A percentile compares a stretch with the other conserved stretches of the same genome.
Evolutionary conservation across 2,113 vertebrate species (phyloP).

Genomic region (Willisornis vidua): DNA sequence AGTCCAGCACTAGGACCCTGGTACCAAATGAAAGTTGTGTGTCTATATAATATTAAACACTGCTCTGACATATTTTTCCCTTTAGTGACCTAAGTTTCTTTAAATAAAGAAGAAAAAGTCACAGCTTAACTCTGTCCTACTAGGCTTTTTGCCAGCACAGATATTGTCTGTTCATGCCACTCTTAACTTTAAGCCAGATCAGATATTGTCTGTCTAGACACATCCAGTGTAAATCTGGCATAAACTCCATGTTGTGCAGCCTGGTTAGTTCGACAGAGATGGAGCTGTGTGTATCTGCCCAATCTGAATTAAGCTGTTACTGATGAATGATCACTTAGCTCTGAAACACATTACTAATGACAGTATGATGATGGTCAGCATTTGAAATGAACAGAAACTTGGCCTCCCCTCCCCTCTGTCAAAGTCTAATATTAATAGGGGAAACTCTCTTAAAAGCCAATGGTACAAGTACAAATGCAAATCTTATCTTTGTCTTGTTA

Average conservation of each 20-base stretch:
- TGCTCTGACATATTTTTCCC: not conserved
- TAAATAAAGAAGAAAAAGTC: slow-evolving; percentile 6
- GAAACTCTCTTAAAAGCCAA: slow-evolving; percentile 54
- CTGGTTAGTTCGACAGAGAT: not conserved
- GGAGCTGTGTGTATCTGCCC: not conserved
- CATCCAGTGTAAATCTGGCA: slow-evolving; percentile 51
- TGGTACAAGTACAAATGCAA: slow-evolving; percentile 58
- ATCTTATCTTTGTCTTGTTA: slow-evolving; percentile 65
- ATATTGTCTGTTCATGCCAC: slow-evolving; percentile 59
- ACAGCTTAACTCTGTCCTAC: slow-evolving; percentile 20
- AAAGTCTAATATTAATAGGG: slow-evolving; percentile 59
- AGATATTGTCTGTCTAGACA: slow-evolving; percentile 67
- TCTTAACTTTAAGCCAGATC: slow-evolving; percentile 60
- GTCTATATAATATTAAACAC: not conserved
- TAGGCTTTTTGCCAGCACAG: slow-evolving; percentile 26
- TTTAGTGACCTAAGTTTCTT: not conserved
- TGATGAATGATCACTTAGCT: slow-evolving; percentile 17
- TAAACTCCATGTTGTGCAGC: not conserved
- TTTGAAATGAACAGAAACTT: slow-evolving; percentile 31
- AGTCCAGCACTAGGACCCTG: not conserved
- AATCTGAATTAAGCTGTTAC: slow-evolving; percentile 51
- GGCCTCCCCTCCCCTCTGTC: slow-evolving; percentile 16
- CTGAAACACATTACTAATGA: not conserved
- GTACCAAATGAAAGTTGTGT: not conserved
- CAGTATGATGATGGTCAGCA: slow-evolving; percentile 35